Conservation (phyloP, 1,140 invertebrate genomes). For the Ylistrum balloti region DNA sequence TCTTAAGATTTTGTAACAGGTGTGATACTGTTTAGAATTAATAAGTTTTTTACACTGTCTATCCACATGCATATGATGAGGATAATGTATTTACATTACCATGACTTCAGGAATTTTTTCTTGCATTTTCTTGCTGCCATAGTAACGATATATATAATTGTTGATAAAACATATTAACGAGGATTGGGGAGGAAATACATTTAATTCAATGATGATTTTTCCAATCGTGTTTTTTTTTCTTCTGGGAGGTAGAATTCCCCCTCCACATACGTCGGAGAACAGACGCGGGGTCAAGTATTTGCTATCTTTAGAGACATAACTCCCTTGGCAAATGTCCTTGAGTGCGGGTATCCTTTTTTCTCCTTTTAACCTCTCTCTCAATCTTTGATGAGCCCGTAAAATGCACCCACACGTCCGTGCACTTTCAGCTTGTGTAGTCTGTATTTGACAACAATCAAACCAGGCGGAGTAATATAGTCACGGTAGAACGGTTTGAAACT, state of each 20-base stretch:
- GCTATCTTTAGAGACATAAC: constrained; percentile 7
- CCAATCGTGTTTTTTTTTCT: not conserved
- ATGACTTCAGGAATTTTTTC: no score
- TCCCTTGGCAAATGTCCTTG: not conserved
- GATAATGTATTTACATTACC: no score
- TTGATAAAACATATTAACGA: not conserved
- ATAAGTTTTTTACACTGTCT: no score
- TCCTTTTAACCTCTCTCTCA: not conserved
- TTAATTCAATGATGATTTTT: not conserved
- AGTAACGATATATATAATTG: not conserved
- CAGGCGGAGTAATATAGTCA: constrained; percentile 23
- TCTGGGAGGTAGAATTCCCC: not conserved
- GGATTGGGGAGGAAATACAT: not conserved
- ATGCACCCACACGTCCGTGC: constrained; percentile 1
- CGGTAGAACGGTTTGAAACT: not conserved
- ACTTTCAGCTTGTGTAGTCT: not conserved
- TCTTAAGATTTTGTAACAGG: no score
- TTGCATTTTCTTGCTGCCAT: not conserved
- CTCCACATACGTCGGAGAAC: not conserved
- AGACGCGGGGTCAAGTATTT: not conserved
- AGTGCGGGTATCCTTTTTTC: not conserved
- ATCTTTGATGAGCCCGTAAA: constrained; percentile 12
- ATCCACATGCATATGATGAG: no score
- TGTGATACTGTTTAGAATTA: no score
- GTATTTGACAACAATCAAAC: constrained; percentile 28